A percentile compares a stretch with the other conserved stretches of the same genome.
phyloP scores from a whole-genome alignment of 2,888 invertebrate genomes.

The Caenorhabditis japonica region DNA sequence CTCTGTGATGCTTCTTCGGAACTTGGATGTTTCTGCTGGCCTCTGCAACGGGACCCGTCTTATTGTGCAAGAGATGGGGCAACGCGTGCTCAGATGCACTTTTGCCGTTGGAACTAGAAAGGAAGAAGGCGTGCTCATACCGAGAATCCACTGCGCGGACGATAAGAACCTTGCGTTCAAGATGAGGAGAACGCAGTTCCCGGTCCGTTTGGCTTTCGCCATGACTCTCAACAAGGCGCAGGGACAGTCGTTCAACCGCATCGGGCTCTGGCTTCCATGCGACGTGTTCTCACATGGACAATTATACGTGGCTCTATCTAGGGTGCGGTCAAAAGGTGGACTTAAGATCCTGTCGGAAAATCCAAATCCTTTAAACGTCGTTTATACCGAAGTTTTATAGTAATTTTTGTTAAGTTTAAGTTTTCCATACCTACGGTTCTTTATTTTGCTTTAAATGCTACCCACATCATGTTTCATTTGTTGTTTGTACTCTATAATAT shows the following conservation, averaged over 20 bases:
- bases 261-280: too few species aligned
- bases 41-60: constrained; percentile 10
- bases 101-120: not conserved
- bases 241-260: not conserved
- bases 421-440: too few species aligned
- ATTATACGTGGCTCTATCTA: too few species aligned
- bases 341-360: too few species aligned
- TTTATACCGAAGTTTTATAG: too few species aligned
- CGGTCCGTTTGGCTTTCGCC: not conserved
- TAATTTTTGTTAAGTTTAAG: too few species aligned
- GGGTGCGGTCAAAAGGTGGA: too few species aligned
- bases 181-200: constrained; percentile 6
- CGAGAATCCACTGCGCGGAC: not conserved
- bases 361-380: too few species aligned
- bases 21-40: not conserved
- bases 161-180: constrained; percentile 6
- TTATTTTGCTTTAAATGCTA: too few species aligned
- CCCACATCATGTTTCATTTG: too few species aligned
- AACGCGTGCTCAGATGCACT: not conserved
- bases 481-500: too few species aligned
- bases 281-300: too few species aligned
- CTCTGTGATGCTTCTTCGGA: constrained; percentile 1
- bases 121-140: constrained; percentile 1
- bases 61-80: constrained; percentile 1
- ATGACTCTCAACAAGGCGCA: not conserved